Evolutionary conservation across 2,113 vertebrate species (phyloP).

Genomic region (Charadrius vociferus): DNA sequence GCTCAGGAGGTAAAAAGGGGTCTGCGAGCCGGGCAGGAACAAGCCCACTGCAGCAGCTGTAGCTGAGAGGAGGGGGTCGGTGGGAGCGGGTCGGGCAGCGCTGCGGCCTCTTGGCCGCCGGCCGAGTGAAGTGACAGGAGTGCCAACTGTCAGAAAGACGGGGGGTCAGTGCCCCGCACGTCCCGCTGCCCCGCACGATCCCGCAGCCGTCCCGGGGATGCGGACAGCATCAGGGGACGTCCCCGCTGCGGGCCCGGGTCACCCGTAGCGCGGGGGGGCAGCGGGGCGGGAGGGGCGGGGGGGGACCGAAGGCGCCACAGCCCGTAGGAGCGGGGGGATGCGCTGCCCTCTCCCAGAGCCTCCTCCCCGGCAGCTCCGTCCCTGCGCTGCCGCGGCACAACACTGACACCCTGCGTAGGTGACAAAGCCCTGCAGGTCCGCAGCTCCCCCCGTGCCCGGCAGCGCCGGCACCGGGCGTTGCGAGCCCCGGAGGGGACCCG

Average conservation of each 20-base stretch:
- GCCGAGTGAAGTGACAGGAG: accelerated
- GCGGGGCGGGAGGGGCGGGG: accelerated
- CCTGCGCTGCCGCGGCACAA: neutral
- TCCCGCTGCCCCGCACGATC: constrained; percentile 38
- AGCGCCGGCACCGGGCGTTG: accelerated
- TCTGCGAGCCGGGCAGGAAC: neutral
- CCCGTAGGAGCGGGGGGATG: accelerated
- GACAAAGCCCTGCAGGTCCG: neutral
- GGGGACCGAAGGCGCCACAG: accelerated
- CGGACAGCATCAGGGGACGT: constrained; percentile 54
- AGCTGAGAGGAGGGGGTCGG: no score
- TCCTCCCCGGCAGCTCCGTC: accelerated
- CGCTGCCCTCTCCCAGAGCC: accelerated
- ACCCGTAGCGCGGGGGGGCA: neutral
- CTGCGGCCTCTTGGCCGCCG: accelerated
- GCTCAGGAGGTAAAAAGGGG: neutral
- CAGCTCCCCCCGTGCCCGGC: accelerated
- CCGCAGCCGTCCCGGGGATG: constrained; percentile 62
- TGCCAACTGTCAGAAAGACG: accelerated
- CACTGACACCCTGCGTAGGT: neutral
- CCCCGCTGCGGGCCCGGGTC: constrained; percentile 68
- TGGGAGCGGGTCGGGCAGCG: no score
- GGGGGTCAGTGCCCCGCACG: accelerated
- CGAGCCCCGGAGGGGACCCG: no score
- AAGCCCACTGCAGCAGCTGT: accelerated